Base-by-base conservation (phyloP, 2,888 invertebrate genomes). In the Abrostola tripartita region DNA sequence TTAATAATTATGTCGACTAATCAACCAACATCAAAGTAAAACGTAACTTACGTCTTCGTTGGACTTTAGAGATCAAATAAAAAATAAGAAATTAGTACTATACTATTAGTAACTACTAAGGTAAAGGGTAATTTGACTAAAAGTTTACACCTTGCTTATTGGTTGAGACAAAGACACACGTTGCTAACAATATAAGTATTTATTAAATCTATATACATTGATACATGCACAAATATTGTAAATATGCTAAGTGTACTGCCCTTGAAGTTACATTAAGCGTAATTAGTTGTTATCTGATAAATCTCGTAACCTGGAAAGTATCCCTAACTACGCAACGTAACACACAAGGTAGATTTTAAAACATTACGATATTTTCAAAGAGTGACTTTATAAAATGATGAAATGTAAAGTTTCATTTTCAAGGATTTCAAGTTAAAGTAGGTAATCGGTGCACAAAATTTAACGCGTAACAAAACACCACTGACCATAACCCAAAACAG, bases 381-480 rank as follows among this genome's bases (percentile, higher is more conserved):
- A 55, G 55, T 55, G 10, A 52, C 52, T 41, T 52, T 24, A 24
- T 24, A 24, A 24, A 24, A 4, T 24, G 24, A 24, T 24, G 24
- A 24, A 24, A 24, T 24, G 1, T 8, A 38, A 8, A 49, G 52
- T 52, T 58, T 62, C 35, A 50, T 42, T 65, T 61, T 71, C 65
- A 77, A 76, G 61, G 72, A 51, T 66, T 65, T 66, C 56, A 8
- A 41, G 51, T 51, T 62, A 56, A 36, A 52, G 24, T 24, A 24
- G 59, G 37, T 56, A 58, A 68, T 74, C 9, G 52, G 50, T 47
- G 55, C 44, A 67, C n/a, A n/a, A n/a, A 61, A 68, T 71, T 37
- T 50, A 63, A 57, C 53, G 6, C 36, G n/a, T 52, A 36, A 12
- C 37, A 54, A 41, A 41, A 41, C 11, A 47, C 8, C 44, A 14